These are phyloP conservation scores for Hirundichthys speculiger DNA, from an alignment of 2,113 vertebrate genomes.

Conservation along the genomic window DNA sequence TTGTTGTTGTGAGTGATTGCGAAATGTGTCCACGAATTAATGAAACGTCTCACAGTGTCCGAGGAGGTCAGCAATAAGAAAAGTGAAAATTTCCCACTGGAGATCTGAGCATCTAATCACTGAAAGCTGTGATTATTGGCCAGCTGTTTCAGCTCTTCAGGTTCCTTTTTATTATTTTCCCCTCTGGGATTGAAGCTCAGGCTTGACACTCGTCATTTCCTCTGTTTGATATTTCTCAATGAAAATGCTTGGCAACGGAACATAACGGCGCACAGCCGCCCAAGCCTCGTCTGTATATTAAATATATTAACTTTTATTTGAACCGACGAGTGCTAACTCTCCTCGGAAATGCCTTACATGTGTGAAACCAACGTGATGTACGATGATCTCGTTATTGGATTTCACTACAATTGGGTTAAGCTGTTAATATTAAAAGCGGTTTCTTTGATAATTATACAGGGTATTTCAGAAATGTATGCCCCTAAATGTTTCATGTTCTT, in stretches of 20 bases:
- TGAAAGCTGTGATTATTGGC: conserved; percentile 13
- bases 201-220: rapidly evolving
- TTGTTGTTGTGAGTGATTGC: conserved; percentile 6
- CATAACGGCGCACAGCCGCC: neutral
- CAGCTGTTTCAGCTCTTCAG: neutral
- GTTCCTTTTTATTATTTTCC: conserved; percentile 3
- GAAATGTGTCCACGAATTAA: conserved; percentile 17
- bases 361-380: neutral
- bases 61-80: conserved; percentile 10
- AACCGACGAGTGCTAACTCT: neutral
- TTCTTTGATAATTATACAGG: conserved; percentile 26
- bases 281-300: neutral
- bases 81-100: conserved; percentile 11
- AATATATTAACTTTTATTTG: neutral
- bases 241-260: neutral
- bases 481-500: conserved; percentile 2
- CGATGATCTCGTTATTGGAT: conserved; percentile 1
- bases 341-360: neutral
- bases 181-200: conserved; percentile 4
- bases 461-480: conserved; percentile 1
- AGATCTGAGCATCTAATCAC: conserved; percentile 1
- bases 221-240: conserved; percentile 3
- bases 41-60: neutral
- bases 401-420: conserved; percentile 16
- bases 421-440: conserved; percentile 24